These are phyloP conservation scores for Esox niger DNA, from an alignment of 2,113 vertebrate genomes.

Conservation along the genomic window DNA sequence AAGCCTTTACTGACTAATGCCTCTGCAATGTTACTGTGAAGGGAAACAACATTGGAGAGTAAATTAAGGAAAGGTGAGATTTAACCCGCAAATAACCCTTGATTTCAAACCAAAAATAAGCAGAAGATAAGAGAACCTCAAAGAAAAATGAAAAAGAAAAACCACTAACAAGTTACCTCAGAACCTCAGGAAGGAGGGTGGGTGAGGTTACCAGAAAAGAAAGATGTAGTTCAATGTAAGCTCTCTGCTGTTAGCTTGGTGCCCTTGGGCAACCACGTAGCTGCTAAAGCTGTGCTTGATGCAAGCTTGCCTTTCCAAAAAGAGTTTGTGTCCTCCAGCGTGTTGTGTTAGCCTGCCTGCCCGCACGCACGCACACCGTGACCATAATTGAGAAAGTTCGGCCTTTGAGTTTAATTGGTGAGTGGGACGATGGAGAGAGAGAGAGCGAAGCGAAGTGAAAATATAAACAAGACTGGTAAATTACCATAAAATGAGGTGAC, in stretches of 20 bases:
- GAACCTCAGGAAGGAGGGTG: constrained; percentile 2
- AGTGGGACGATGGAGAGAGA: background rate
- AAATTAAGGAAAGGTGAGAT: background rate
- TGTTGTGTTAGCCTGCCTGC: background rate
- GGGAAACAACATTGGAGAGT: background rate
- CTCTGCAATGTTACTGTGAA: constrained; percentile 90
- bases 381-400: background rate
- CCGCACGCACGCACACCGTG: background rate
- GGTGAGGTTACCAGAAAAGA: background rate
- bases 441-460: background rate
- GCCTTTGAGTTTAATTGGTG: background rate
- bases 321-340: background rate
- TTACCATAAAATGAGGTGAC: background rate
- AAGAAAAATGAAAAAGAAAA: too few relatives aligned
- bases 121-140: too few relatives aligned
- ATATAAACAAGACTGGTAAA: background rate
- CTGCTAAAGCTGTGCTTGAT: background rate
- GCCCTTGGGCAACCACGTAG: background rate
- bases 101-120: too few relatives aligned
- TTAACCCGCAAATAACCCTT: too few relatives aligned
- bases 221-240: constrained; percentile 1
- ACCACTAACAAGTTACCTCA: too few relatives aligned
- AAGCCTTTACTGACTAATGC: constrained; percentile 95
- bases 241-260: background rate
- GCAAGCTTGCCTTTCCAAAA: background rate